Evolutionary conservation across 2,888 invertebrate genomes (phyloP), one percentile per base, ranked within the genome.

Genomic region (Hirtodrosophila confusa): DNA sequence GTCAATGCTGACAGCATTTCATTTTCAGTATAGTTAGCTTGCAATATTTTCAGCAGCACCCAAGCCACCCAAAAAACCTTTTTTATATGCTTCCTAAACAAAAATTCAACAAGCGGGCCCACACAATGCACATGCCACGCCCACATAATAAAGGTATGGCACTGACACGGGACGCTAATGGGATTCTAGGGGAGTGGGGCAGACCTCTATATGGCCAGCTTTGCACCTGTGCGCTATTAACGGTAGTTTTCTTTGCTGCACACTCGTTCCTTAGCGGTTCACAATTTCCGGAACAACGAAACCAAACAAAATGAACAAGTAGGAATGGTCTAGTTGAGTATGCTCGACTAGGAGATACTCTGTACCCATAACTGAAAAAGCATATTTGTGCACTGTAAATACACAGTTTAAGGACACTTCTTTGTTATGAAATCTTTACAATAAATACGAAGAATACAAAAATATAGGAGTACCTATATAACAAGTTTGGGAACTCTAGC

Each of bases 1-100:
- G 83, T 83, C 83, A 79, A 43, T 72, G 54, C 63, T 60, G 72
- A 65, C 72, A 78, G 60, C 62, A 82, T 72, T 80, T 78, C 62
- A 66, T 66, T 66, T 51, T 49, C 17, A 58, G 58, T 62, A 51
- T 45, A 43, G 8, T 35, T 45, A 31, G 31, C 7, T 53, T 35
- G 37, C 40, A 50, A 36, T 54, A 43, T 47, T 50, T 48, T n/a
- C 37, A 47, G 36, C 43, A 43, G 27, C 27, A 27, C 27, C 27
- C 27, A 27, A 49, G 23, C 24, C 12, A 41, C 27, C 24, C 31
- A n/a, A 6, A 44, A 9, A 4, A 4, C 27, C 39, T 29, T 31
- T 39, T n/a, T 29, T 29, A 3, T 40, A 63, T 37, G 11, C 37
- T 40, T 33, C 35, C 23, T n/a, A 54, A 47, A 39, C 37, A 8